Percentiles rank a stretch among this genome's conserved stretches.
Conservation (phyloP, 2,797 vertebrate species). For the Myiotriccus ornatus region DNA sequence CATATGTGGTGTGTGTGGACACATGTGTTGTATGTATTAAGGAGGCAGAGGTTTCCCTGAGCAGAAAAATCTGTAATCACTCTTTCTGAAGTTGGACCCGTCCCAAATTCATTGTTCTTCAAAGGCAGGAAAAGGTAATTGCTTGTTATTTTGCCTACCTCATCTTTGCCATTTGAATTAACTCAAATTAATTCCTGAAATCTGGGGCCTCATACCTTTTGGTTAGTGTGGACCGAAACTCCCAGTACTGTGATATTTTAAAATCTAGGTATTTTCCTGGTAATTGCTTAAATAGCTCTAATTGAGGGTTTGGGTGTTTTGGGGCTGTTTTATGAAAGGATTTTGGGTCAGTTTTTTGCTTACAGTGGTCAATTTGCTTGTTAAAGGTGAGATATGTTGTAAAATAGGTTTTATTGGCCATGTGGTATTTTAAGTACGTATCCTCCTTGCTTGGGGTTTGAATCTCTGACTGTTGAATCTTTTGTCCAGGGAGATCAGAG, state of each 20-base stretch:
- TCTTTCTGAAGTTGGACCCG: conserved; percentile 64
- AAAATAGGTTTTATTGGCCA: conserved; percentile 62
- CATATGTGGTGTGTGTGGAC: fast-evolving
- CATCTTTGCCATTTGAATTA: conserved; percentile 59
- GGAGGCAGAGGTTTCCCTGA: conserved; percentile 13
- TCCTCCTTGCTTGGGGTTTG: conserved; percentile 40
- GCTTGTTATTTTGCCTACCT: conserved; percentile 69
- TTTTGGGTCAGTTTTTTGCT: conserved; percentile 3
- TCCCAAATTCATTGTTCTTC: conserved; percentile 74
- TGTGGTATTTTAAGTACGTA: conserved; percentile 50
- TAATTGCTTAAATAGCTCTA: not conserved
- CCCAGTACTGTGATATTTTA: not conserved
- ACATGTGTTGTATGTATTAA: not conserved
- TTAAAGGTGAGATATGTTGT: conserved; percentile 57
- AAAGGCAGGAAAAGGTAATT: conserved; percentile 75
- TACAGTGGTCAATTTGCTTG: conserved; percentile 46
- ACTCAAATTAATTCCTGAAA: conserved; percentile 69
- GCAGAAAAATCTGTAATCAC: conserved; percentile 58
- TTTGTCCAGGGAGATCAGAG: conserved; percentile 56
- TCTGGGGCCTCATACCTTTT: conserved; percentile 42
- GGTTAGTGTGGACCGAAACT: not conserved
- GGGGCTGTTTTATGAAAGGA: not conserved
- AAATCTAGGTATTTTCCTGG: not conserved
- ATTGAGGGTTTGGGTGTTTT: not conserved
- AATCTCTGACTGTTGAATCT: conserved; percentile 38